Evolutionary conservation across 2,797 vertebrate genomes (phyloP).

Genomic region (Cossypha caffra): DNA sequence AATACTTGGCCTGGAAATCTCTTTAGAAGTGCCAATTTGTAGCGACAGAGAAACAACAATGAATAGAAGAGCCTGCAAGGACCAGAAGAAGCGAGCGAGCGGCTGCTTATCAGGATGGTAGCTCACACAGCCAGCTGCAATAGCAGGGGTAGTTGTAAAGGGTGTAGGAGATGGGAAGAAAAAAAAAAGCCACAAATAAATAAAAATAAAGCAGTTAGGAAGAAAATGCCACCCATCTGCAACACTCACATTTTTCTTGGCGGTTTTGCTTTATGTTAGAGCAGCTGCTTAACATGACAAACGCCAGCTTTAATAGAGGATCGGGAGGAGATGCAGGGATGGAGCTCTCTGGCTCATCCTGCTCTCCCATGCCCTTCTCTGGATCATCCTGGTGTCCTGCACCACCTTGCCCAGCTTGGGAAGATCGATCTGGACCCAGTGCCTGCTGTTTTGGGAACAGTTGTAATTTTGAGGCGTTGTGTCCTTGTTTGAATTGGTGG

Average conservation of each 20-base stretch:
- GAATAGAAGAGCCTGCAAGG: constrained; percentile 32
- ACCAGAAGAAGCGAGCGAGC: not conserved
- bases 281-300: constrained; percentile 75
- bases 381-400: not conserved
- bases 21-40: constrained; percentile 66
- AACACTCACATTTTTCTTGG: constrained; percentile 40
- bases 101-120: constrained; percentile 42
- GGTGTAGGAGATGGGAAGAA: not conserved
- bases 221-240: constrained; percentile 59
- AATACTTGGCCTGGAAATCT: constrained; percentile 66
- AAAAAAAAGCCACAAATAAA: not conserved
- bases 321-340: not conserved
- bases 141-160: constrained; percentile 15
- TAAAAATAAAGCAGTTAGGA: constrained; percentile 27
- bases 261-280: constrained; percentile 62
- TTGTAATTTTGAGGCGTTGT: rapidly evolving
- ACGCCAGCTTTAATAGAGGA: constrained; percentile 43
- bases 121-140: not conserved
- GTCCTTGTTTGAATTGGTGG: not conserved
- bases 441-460: not conserved
- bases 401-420: not conserved
- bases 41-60: constrained; percentile 41
- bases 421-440: rapidly evolving
- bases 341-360: not conserved
- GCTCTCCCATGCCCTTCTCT: not conserved